These are phyloP conservation scores for Acronicta alni DNA, from an alignment of 2,888 invertebrate species.

Conservation along the genomic window DNA sequence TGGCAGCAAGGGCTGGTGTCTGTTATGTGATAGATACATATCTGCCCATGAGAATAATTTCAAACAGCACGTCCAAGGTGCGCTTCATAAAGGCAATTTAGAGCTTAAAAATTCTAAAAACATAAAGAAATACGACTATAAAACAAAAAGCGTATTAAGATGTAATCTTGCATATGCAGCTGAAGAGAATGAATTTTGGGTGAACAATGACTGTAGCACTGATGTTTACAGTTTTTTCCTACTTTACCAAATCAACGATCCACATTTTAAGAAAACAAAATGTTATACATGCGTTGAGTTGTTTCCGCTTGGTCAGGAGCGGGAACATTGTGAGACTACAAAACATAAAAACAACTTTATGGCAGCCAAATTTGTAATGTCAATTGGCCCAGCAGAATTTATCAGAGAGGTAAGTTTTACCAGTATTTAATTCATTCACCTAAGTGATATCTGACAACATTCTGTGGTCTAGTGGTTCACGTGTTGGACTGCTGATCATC, in stretches of 20 bases:
- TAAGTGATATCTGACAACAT: no score
- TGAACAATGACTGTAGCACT: conserved; percentile 58
- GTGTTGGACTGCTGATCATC: no score
- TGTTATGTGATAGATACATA: conserved; percentile 66
- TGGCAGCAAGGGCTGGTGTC: conserved; percentile 71
- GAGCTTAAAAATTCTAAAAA: conserved; percentile 62
- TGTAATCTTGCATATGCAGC: conserved; percentile 28
- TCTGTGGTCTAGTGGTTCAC: no score
- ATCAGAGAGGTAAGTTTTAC: conserved; percentile 69
- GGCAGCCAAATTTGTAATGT: conserved; percentile 55
- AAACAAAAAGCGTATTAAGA: conserved; percentile 22
- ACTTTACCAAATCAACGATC: conserved; percentile 52
- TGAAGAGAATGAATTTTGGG: conserved; percentile 46
- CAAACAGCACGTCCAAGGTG: conserved; percentile 66
- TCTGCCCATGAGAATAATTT: conserved; percentile 64
- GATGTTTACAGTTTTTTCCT: conserved; percentile 62
- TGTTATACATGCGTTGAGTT: conserved; percentile 69
- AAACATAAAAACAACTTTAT: conserved; percentile 64
- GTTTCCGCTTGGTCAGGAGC: conserved; percentile 50
- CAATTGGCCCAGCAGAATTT: conserved; percentile 55
- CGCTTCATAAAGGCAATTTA: conserved; percentile 65
- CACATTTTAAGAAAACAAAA: conserved; percentile 57
- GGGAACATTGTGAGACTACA: conserved; percentile 61
- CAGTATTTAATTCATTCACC: background rate
- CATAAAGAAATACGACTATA: conserved; percentile 32